Conservation (phyloP, 92 coral and sea anemone genomes). For the Plumapathes pennacea region DNA sequence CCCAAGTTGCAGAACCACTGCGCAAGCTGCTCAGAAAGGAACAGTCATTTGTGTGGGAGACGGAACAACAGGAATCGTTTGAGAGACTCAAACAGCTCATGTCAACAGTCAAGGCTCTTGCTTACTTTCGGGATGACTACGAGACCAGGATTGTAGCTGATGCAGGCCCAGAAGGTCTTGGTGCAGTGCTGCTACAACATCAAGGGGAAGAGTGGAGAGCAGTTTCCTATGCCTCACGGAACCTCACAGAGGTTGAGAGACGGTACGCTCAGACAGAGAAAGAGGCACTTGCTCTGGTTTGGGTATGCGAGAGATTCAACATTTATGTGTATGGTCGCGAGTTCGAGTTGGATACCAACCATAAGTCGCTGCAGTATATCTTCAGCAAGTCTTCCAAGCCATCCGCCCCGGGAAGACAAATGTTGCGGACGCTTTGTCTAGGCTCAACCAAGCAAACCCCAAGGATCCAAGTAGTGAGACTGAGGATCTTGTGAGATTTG, state of each 20-base stretch:
- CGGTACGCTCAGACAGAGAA: conserved; percentile 48
- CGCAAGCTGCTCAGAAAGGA: conserved; percentile 32
- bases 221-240: conserved; percentile 45
- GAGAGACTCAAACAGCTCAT: conserved; percentile 33
- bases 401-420: conserved; percentile 54
- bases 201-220: conserved; percentile 57
- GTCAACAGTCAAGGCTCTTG: conserved; percentile 23
- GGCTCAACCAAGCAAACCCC: conserved; percentile 40
- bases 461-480: conserved; percentile 54
- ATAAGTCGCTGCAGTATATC: conserved; percentile 57
- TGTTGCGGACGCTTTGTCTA: conserved; percentile 52
- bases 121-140: conserved; percentile 27
- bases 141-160: conserved; percentile 43
- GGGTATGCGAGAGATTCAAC: conserved; percentile 47
- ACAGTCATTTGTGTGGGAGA: conserved; percentile 32
- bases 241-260: conserved; percentile 42
- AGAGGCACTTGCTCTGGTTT: conserved; percentile 39
- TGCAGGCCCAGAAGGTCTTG: conserved; percentile 52
- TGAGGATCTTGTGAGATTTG: conserved; percentile 43
- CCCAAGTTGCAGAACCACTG: conserved; percentile 28
- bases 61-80: conserved; percentile 17
- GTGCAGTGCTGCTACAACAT: conserved; percentile 46
- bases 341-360: conserved; percentile 49
- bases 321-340: conserved; percentile 46
- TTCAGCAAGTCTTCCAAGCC: conserved; percentile 29